These are phyloP conservation scores for Chondrosia reniformis DNA, from an alignment of 37 sponge, comb jelly and placozoan species.

Conservation along the genomic window DNA sequence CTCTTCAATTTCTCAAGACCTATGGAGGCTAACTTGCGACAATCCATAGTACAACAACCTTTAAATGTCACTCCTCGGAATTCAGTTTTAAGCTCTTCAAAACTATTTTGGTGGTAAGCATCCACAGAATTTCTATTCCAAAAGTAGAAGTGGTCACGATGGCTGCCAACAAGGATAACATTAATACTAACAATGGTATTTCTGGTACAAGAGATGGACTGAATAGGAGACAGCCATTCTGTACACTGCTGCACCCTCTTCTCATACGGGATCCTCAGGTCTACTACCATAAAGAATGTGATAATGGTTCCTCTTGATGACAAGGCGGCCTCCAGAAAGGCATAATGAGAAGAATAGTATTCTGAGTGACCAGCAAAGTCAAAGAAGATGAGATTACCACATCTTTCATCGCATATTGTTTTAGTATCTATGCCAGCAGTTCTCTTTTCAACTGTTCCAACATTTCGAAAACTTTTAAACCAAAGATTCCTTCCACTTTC, in stretches of 20 bases:
- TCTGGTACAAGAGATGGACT: not conserved
- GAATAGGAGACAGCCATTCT: not conserved
- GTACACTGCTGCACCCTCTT: not conserved
- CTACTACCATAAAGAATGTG: not conserved
- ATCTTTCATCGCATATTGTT: not conserved
- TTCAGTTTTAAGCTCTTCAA: not conserved
- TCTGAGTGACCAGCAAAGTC: not conserved
- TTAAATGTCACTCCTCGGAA: not conserved
- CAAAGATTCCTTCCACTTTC: not conserved
- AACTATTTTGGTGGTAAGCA: not conserved
- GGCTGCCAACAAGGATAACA: conserved; percentile 1
- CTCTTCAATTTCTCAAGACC: not conserved
- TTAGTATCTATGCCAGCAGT: conserved; percentile 5
- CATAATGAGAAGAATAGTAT: not conserved
- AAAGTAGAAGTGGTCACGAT: not conserved
- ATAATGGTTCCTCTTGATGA: not conserved
- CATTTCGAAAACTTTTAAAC: not conserved
- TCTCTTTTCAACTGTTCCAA: not conserved
- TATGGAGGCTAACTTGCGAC: not conserved
- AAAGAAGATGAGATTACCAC: not conserved
- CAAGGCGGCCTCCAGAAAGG: not conserved
- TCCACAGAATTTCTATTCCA: not conserved
- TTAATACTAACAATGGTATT: not conserved
- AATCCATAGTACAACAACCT: not conserved
- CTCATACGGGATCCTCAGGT: not conserved